Base-by-base conservation (phyloP, 2,113 vertebrate species). In the Orycteropus afer region DNA sequence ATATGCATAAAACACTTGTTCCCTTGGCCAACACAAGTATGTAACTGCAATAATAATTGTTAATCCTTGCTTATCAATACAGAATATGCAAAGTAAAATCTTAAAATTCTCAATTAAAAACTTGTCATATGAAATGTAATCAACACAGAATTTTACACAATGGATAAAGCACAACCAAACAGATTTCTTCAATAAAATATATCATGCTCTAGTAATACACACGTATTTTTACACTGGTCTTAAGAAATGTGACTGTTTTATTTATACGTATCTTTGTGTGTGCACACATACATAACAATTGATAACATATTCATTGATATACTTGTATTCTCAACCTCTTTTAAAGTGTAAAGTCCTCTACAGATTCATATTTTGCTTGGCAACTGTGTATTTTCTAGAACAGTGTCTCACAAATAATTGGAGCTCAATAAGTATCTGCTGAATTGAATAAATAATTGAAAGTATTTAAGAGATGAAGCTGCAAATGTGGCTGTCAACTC, bases 41-140 rank as follows among this genome's bases (percentile, higher is more conserved):
- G 14, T 45, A 84, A 55, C 9, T 92, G 74, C 78, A 95, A 89
- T 80, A 94, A 85, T 80, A 94, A 81, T 42, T 84, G 57, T n/a
- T 95, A 45, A 94, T 93, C 59, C 7, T 78, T 88, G 47, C 8
- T 37, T 74, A 92, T 69, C 27, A 88, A 57, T 76, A 53, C 2
- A 63, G 45, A 49, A 82, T 67, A 85, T 71, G 59, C 3, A 69
- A 87, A 55, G 49, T 47, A 77, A 57, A 57, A 23, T 93, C 51
- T 82, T 17, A 74, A 94, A 71, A 32, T 82, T 90, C 57, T 92
- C 76, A 76, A 93, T 96, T 94, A 97, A 95, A 95, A 94, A 90
- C 14, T 92, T 94, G 22, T 76, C 78, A 49, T 79, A n/a, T 82
- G 88, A 85, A 92, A 49, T 86, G 89, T 59, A 94, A 90, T 91